Evolutionary conservation across 2,113 vertebrate species (phyloP).

Genomic region (Formicarius rufipectus): DNA sequence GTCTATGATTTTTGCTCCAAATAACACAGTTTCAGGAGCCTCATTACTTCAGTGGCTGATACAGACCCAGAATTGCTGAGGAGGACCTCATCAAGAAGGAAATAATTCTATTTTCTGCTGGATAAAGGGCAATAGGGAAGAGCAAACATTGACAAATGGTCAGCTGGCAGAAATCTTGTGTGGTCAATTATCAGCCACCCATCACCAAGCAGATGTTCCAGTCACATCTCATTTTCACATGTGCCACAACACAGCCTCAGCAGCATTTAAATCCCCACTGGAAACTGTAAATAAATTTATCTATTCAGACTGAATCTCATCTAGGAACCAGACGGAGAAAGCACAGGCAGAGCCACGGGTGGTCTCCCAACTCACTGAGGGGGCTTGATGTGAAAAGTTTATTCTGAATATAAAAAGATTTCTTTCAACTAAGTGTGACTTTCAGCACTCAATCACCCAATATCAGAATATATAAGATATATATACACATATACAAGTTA

Average conservation of each 20-base stretch:
- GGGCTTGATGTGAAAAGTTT: background rate
- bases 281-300: background rate
- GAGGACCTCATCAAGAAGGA: background rate
- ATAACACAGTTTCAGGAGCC: background rate
- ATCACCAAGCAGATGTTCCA: conserved; percentile 48
- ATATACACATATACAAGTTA: background rate
- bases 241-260: background rate
- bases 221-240: background rate
- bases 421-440: background rate
- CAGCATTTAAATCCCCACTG: background rate
- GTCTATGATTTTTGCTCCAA: background rate
- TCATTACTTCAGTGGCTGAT: background rate
- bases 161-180: conserved; percentile 34
- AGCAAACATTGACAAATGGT: background rate
- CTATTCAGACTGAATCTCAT: background rate
- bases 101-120: background rate
- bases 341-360: background rate
- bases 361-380: background rate
- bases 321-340: background rate
- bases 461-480: background rate
- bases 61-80: background rate
- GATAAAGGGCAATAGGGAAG: conserved; percentile 26
- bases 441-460: background rate
- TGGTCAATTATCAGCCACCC: conserved; percentile 30
- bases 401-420: background rate